Evolutionary conservation across 2,888 invertebrate species (phyloP), one percentile per base, ranked within the genome.

Genomic region (Philaethria dido): DNA sequence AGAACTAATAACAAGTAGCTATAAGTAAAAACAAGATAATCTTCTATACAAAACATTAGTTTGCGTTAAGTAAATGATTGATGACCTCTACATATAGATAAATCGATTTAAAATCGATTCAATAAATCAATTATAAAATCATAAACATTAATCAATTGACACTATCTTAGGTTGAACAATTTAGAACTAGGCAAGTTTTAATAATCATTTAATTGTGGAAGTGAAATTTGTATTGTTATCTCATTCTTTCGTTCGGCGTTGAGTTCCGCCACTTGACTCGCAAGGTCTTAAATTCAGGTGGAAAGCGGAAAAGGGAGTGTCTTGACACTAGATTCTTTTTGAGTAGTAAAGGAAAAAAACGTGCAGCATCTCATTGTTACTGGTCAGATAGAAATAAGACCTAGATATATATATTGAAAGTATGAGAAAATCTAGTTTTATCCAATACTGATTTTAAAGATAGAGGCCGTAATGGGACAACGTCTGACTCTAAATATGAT

Each of bases 41-140:
- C 44, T 60, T 29, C 13, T 18, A 18, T 18, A 13, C 16, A 60
- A 60, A 18, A 29, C 14, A 60, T 45, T 45, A 60, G 44, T 29
- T 20, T 60, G 18, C 18, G 42, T 29, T 55, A 57, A 42, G 39
- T 25, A 47, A 60, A 60, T 60, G 60, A 60, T 60, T 20, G 45
- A 60, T 60, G 16, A 6, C 29, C 18, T 18, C 44, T 18, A 33
- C 29, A 18, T 20, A 60, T 18, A 29, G 44, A 33, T 44, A 47
- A 45, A 60, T 45, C 29, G 44, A 60, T 60, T 50, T 22, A 39
- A 48, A 44, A 62, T 62, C 42, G 48, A 39, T 47, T 11, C 39
- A 39, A 62, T 62, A 62, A 62, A 48, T 62, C 62, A 62, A 62
- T 62, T 62, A 48, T 25, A 50, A 48, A 50, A 62, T 20, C 48